Percentiles rank a stretch among this genome's conserved stretches.
These are phyloP conservation scores for Ceramica pisi DNA, from an alignment of 2,888 invertebrate species.

Conservation along the genomic window DNA sequence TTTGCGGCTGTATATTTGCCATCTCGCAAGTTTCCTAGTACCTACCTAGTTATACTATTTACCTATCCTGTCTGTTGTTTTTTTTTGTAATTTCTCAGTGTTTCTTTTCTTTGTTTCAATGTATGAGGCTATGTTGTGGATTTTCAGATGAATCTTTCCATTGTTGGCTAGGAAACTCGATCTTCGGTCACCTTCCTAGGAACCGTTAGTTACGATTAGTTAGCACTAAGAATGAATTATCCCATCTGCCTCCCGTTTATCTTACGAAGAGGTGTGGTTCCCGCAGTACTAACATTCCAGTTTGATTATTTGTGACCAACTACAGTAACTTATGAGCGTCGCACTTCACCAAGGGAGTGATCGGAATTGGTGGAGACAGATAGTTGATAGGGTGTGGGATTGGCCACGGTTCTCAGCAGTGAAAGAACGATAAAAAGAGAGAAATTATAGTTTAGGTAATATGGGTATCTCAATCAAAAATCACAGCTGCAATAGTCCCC, in stretches of 20 bases:
- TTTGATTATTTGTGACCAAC: too few species aligned
- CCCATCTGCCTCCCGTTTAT: not conserved
- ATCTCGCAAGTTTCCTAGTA: too few species aligned
- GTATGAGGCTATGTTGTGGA: conserved; percentile 12
- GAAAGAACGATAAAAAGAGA: too few species aligned
- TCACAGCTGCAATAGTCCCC: not conserved
- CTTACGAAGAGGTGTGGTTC: too few species aligned
- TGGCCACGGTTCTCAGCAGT: too few species aligned
- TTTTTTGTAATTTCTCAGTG: conserved; percentile 2
- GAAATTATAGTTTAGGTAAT: not conserved
- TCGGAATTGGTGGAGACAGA: too few species aligned
- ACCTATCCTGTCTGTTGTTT: not conserved
- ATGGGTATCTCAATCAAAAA: not conserved
- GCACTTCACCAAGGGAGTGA: too few species aligned
- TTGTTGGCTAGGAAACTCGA: conserved; percentile 8
- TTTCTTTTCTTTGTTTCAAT: conserved; percentile 2
- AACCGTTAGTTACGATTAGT: not conserved
- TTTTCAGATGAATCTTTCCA: conserved; percentile 1
- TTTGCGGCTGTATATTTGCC: too few species aligned
- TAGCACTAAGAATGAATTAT: not conserved
- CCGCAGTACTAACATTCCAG: too few species aligned
- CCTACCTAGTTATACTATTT: not conserved
- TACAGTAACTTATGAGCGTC: too few species aligned
- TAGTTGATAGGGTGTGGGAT: too few species aligned
- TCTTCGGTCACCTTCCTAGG: conserved; percentile 7